Percentiles rank a stretch among this genome's conserved stretches.
Conservation (phyloP, 1,140 invertebrate species). For the Bombus sibiricus region DNA sequence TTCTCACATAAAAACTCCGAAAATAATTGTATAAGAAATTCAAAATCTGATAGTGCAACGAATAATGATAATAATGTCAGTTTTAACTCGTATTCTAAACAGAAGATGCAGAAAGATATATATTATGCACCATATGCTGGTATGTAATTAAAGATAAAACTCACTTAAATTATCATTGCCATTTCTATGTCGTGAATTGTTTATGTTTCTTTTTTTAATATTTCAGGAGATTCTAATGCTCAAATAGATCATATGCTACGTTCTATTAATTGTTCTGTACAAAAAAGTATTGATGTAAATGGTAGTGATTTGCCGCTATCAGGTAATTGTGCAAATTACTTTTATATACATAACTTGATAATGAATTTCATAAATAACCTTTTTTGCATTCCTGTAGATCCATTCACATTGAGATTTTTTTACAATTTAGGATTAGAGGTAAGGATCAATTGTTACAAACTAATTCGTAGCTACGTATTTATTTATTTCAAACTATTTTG, state of each 20-base stretch:
- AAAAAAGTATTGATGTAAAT: constrained; percentile 82
- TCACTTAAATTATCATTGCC: not conserved
- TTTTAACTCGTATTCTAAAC: constrained; percentile 26
- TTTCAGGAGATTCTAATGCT: constrained; percentile 6
- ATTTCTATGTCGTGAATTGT: not conserved
- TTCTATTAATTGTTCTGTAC: constrained; percentile 81
- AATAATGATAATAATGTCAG: constrained; percentile 11
- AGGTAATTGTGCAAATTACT: constrained; percentile 75
- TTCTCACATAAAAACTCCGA: constrained; percentile 1
- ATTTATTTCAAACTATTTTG: constrained; percentile 36
- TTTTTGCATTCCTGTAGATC: constrained; percentile 79
- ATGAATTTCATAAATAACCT: constrained; percentile 31
- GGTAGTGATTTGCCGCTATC: constrained; percentile 84
- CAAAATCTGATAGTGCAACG: constrained; percentile 8
- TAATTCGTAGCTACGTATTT: not conserved
- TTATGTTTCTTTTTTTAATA: not conserved
- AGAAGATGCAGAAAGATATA: constrained; percentile 20
- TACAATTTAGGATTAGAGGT: constrained; percentile 87
- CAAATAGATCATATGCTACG: constrained; percentile 48
- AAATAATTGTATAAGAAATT: constrained; percentile 24
- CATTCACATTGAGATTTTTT: constrained; percentile 85
- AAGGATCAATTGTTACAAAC: constrained; percentile 23
- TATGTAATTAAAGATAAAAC: constrained; percentile 20
- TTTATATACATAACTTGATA: constrained; percentile 20
- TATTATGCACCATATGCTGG: constrained; percentile 35